Evolutionary conservation across 2,113 vertebrate species (phyloP), one percentile per base, ranked within the genome.

Genomic region (Podarcis cretensis): DNA sequence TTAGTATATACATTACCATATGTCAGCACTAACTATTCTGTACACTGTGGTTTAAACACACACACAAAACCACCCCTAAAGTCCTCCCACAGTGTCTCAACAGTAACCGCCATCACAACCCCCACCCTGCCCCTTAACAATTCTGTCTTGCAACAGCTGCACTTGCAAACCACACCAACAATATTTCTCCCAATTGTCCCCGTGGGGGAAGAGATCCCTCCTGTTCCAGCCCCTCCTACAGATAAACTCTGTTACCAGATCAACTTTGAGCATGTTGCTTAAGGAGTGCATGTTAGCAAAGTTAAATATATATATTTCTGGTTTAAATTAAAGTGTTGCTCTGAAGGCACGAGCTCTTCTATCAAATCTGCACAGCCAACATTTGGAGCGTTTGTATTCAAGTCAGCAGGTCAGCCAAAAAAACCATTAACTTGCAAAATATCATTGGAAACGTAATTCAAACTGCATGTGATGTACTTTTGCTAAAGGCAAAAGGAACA

Each of bases 141-240:
- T 77, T 80, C 68, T 77, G 1, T 90, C 93, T 90, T 81, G 40
- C 57, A 88, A 85, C 78, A 90, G 90, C 85, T 92, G 85, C 87
- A 83, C 30, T 87, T 82, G 40, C 85, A 90, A 89, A 89, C 13
- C 78, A 80, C 84, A 89, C 81, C 66, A 77, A 5, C 43, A 74
- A 71, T 63, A 68, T 87, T 95, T 95, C 82, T 84, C 16, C 48
- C 32, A 89, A 75, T 37, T 90, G 88, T 37, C 87, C 84, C 89
- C 91, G 75, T 2, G 13, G 88, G 88, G 81, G 48, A 35, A 94
- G 90, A 91, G 89, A 95, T 87, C 87, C 68, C 75, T 92, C 32
- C 74, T 87, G 78, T 87, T 91, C 35, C 78, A 86, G 84, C 54
- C 65, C 66, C 59, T 89, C 80, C 81, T 86, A 89, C 74, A 87